phyloP scores from a whole-genome alignment of 2,113 vertebrate species.

The Opisthocomus hoazin region DNA sequence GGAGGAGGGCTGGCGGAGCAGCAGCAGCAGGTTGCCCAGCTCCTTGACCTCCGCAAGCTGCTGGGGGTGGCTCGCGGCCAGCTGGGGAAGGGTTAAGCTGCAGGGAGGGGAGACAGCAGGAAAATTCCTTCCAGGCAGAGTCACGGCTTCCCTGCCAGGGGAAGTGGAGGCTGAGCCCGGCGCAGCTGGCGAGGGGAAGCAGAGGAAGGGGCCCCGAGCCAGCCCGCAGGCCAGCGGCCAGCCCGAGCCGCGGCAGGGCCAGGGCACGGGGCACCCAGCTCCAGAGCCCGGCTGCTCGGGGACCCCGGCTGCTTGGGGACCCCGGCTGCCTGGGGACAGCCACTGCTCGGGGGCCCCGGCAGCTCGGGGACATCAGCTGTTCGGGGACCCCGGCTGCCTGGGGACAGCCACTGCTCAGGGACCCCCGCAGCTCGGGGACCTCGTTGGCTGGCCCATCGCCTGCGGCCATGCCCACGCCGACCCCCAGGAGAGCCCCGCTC shows the following conservation, averaged over 20 bases:
- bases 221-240: neutral
- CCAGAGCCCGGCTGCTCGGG: too few relatives aligned
- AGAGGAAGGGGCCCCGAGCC: neutral
- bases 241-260: rapidly evolving
- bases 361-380: too few relatives aligned
- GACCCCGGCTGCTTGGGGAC: too few relatives aligned
- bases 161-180: constrained; percentile 7
- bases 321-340: too few relatives aligned
- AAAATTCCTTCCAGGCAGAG: constrained; percentile 57
- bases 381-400: too few relatives aligned
- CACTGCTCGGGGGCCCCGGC: too few relatives aligned
- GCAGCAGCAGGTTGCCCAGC: neutral
- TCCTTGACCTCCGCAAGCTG: neutral
- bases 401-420: too few relatives aligned
- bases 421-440: too few relatives aligned
- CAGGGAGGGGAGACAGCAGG: neutral
- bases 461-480: neutral
- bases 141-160: constrained; percentile 25
- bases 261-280: neutral
- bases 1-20: neutral
- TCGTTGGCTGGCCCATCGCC: neutral
- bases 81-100: constrained; percentile 34
- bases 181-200: neutral
- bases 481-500: neutral
- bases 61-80: neutral